Percentiles rank a stretch among this genome's conserved stretches.
Conservation (phyloP, 2,797 vertebrate species). For the Craterocephalus amniculus region DNA sequence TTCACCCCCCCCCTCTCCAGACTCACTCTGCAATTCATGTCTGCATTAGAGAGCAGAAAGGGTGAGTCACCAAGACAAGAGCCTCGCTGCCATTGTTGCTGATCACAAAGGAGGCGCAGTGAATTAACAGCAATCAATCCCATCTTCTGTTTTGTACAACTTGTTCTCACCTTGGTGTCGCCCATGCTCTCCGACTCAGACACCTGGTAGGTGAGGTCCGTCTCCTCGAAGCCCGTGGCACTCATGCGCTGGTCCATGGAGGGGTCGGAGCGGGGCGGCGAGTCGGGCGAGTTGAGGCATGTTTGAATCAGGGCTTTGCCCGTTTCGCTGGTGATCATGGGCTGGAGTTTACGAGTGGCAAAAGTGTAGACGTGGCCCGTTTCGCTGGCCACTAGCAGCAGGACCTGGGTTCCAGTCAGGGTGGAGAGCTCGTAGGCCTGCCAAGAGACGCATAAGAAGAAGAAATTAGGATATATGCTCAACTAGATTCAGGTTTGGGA, state of each 20-base stretch:
- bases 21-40: conserved; percentile 35
- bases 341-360: conserved; percentile 97
- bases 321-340: conserved; percentile 99
- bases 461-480: no score
- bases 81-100: not conserved
- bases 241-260: conserved; percentile 99
- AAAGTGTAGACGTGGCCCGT: conserved; percentile 99
- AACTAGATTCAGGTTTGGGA: conserved; percentile 14
- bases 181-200: conserved; percentile 96
- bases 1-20: not conserved
- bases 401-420: conserved; percentile 96
- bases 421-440: conserved; percentile 98
- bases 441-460: conserved; percentile 6
- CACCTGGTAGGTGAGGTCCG: conserved; percentile 98
- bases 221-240: conserved; percentile 97
- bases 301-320: conserved; percentile 99
- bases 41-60: conserved; percentile 40
- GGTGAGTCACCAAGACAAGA: conserved; percentile 41
- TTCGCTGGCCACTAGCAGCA: conserved; percentile 97
- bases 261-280: conserved; percentile 93
- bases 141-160: not conserved
- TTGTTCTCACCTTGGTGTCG: conserved; percentile 91
- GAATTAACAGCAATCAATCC: conserved; percentile 9
- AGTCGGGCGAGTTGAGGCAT: conserved; percentile 98
- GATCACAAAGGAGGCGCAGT: conserved; percentile 11